Evolutionary conservation across 2,888 invertebrate species (phyloP).

Genomic region (Folsomia candida): DNA sequence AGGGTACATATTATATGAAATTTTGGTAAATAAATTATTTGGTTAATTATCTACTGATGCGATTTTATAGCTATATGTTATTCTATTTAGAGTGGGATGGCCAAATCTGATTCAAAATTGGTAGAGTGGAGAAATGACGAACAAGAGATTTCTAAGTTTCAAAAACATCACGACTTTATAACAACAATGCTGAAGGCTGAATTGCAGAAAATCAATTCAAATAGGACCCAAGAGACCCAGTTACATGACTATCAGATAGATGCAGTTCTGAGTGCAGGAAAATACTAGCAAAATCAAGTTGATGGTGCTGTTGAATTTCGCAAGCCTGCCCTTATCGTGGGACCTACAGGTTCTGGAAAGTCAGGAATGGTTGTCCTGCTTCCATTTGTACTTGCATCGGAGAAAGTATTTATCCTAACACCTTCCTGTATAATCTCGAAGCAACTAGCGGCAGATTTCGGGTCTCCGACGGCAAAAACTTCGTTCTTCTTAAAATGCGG

Average conservation of each 20-base stretch:
- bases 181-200: too few species aligned
- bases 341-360: conserved; percentile 29
- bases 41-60: too few species aligned
- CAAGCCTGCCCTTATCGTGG: conserved; percentile 21
- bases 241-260: conserved; percentile 10
- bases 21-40: too few species aligned
- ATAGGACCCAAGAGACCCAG: background rate
- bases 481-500: background rate
- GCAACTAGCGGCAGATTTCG: conserved; percentile 16
- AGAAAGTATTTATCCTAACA: conserved; percentile 22
- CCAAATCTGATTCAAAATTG: too few species aligned
- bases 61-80: too few species aligned
- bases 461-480: background rate
- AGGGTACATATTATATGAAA: too few species aligned
- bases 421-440: conserved; percentile 16
- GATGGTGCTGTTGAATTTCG: too few species aligned
- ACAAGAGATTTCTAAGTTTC: too few species aligned
- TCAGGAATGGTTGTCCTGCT: conserved; percentile 27
- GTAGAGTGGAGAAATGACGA: too few species aligned
- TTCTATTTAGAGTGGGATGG: too few species aligned
- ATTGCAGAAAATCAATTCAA: too few species aligned
- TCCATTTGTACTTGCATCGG: conserved; percentile 22
- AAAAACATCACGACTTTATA: too few species aligned
- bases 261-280: background rate
- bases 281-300: background rate